Base-by-base conservation (phyloP, 2,113 vertebrate species). In the Chamaetylas fuelleborni region DNA sequence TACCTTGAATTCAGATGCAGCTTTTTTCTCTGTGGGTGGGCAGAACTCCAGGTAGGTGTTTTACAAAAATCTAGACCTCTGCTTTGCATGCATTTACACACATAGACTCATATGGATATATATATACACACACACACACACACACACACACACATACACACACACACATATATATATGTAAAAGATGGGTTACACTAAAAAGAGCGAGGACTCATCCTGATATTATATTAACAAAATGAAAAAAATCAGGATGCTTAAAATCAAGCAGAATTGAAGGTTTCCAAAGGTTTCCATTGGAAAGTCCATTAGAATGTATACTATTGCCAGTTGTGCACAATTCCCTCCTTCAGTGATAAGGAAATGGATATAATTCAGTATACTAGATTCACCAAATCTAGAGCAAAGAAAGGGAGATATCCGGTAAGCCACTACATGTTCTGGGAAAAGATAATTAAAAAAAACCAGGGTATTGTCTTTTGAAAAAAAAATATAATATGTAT, bases 131-230 rank as follows among this genome's bases (percentile, higher is more conserved):
- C 2, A 4, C 20, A n/a, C 6, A 8, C 33, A 13, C 3, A 29
- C 29, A 25, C 6, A 48, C 6, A 11, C 5, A 51, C 5, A 33
- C 2, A 4, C 20, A n/a, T 5, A 8, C 33, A 13, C 3, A 29
- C 29, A 25, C 6, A 25, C 6, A 50, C 6, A 11, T 13, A 40
- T 40, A 56, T 48, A 81, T 14, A 18, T 18, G 29, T 8, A 8
- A 11, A 65, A 24, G 1, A 45, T 28, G 3, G 12, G 10, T 50
- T 82, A 56, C 8, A 9, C 14, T 47, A 58, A 43, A 23, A 89
- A 86, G 24, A 73, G 11, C 2, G 70, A 83, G 47, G 38, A 58
- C 19, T 72, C 22, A 18, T 64, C 31, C 23, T 62, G 45, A 38
- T 17, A 11, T n/a, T 62, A 25, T 60, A 54, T 24, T 38, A 42